A percentile compares a stretch with the other conserved stretches of the same genome.
Evolutionary conservation across 2,888 invertebrate genomes (phyloP).

Genomic region (Orthosia gracilis): DNA sequence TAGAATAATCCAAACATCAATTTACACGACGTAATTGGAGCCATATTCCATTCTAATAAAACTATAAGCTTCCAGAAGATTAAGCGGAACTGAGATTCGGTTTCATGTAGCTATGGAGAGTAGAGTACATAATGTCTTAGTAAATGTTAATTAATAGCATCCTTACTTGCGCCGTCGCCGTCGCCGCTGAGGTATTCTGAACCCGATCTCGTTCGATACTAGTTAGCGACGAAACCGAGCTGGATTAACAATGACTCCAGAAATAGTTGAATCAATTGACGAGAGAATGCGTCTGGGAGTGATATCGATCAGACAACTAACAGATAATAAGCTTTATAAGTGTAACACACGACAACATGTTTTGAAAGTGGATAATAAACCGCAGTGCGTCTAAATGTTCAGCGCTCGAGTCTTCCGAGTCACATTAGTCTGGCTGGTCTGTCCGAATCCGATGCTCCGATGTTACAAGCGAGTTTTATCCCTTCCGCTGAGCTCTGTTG

Average conservation of each 20-base stretch:
- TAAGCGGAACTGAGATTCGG: constrained; percentile 40
- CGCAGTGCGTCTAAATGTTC: background rate
- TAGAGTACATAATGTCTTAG: constrained; percentile 38
- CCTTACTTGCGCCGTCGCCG: constrained; percentile 26
- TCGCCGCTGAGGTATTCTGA: constrained; percentile 19
- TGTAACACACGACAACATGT: constrained; percentile 17
- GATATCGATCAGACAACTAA: constrained; percentile 61
- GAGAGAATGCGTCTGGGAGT: constrained; percentile 60
- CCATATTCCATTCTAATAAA: constrained; percentile 35
- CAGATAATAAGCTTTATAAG: constrained; percentile 21
- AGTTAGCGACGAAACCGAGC: constrained; percentile 36
- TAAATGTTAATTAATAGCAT: constrained; percentile 57
- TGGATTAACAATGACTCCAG: constrained; percentile 60
- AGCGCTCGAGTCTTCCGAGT: constrained; percentile 23
- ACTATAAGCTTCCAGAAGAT: constrained; percentile 48
- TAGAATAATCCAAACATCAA: constrained; percentile 44
- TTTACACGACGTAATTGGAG: constrained; percentile 49
- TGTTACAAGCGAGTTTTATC: constrained; percentile 38
- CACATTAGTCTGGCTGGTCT: constrained; percentile 7
- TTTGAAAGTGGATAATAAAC: constrained; percentile 14
- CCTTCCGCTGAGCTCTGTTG: constrained; percentile 28
- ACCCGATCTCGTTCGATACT: constrained; percentile 45
- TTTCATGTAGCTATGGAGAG: constrained; percentile 45
- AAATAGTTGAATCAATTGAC: constrained; percentile 66
- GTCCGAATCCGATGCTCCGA: constrained; percentile 1